phyloP scores from a whole-genome alignment of 1,140 invertebrate species.

The Gonioctena quinquepunctata region DNA sequence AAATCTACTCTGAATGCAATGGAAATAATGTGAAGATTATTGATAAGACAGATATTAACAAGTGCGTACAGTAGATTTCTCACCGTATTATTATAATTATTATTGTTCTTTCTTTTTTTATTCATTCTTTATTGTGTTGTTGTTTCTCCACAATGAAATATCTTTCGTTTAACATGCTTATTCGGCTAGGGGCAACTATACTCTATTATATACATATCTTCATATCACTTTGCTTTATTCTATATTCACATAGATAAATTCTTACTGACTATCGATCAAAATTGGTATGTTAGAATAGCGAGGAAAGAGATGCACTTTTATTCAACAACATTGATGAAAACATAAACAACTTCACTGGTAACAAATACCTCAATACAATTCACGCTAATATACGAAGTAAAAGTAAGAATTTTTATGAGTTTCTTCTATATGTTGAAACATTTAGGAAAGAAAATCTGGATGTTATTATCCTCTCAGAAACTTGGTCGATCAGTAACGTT shows the following conservation, averaged over 20 bases:
- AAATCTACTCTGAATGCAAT: background rate
- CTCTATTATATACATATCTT: background rate
- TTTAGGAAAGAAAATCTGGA: background rate
- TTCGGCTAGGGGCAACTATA: background rate
- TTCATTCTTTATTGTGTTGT: background rate
- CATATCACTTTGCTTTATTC: background rate
- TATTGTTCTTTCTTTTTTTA: background rate
- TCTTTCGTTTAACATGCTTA: background rate
- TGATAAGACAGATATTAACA: background rate
- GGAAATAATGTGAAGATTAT: background rate
- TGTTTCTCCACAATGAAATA: background rate
- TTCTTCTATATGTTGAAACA: background rate
- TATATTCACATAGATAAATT: background rate
- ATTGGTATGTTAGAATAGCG: no score
- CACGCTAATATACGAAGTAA: conserved; percentile 1
- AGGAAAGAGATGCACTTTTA: background rate
- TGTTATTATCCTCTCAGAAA: background rate
- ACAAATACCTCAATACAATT: background rate
- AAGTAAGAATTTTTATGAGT: background rate
- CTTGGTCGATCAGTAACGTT: background rate
- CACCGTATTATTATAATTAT: background rate
- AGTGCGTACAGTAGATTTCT: no score
- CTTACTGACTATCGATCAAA: no score
- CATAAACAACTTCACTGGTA: background rate
- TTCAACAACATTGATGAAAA: background rate